Conservation (phyloP, 2,888 invertebrate species). For the Epirrhoe alternata region DNA sequence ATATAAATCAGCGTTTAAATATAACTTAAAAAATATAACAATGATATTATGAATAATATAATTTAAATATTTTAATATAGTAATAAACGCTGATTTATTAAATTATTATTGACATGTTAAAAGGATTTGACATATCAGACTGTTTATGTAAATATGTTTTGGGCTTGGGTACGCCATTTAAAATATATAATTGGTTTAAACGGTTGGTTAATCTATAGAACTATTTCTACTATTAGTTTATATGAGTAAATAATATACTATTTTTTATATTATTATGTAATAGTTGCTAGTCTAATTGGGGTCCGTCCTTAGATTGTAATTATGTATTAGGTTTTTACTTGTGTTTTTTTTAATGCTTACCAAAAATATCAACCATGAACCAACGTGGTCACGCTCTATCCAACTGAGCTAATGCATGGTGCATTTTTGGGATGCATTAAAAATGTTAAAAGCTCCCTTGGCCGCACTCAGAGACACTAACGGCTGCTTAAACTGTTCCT, state of each 20-base stretch:
- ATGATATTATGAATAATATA: too few relatives aligned
- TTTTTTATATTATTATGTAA: slow-evolving; percentile 27
- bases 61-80: background rate
- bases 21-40: background rate
- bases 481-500: too few relatives aligned
- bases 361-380: too few relatives aligned
- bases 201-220: slow-evolving; percentile 24
- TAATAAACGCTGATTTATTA: background rate
- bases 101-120: slow-evolving; percentile 18
- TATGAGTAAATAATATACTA: too few relatives aligned
- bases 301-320: slow-evolving; percentile 54
- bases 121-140: slow-evolving; percentile 23
- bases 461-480: too few relatives aligned
- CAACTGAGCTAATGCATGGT: too few relatives aligned
- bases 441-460: too few relatives aligned
- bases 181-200: slow-evolving; percentile 31
- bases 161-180: slow-evolving; percentile 38
- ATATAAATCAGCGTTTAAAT: slow-evolving; percentile 7
- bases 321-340: background rate
- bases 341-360: too few relatives aligned
- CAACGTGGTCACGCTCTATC: too few relatives aligned
- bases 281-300: slow-evolving; percentile 54
- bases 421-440: too few relatives aligned
- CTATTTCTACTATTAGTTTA: slow-evolving; percentile 16
- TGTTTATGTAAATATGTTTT: slow-evolving; percentile 33